These are phyloP conservation scores for Epinotia demarniana DNA, from an alignment of 2,888 invertebrate genomes.

Conservation along the genomic window DNA sequence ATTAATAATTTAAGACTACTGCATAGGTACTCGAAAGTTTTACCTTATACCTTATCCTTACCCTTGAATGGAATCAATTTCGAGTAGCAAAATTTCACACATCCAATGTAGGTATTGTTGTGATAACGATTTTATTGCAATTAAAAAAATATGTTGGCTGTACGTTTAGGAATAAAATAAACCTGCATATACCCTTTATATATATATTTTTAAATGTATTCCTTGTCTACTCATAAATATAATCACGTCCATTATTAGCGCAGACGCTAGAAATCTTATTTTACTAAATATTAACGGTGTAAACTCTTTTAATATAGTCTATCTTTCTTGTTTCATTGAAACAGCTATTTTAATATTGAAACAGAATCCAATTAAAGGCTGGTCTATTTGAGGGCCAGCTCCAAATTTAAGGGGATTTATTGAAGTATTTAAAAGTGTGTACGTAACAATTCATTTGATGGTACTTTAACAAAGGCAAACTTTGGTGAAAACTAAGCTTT, in stretches of 20 bases:
- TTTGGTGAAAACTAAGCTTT: background rate
- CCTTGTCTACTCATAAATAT: too few relatives aligned
- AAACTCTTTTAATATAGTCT: conserved; percentile 1
- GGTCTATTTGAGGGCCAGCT: background rate
- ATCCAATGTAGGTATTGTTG: too few relatives aligned
- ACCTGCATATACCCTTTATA: too few relatives aligned
- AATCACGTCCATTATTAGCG: too few relatives aligned
- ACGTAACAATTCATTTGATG: background rate
- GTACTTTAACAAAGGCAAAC: background rate
- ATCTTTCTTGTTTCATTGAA: background rate
- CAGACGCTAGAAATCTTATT: background rate
- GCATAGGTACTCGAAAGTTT: too few relatives aligned
- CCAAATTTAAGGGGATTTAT: background rate
- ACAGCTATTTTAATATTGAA: conserved; percentile 15
- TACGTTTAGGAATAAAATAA: too few relatives aligned
- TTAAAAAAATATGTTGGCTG: too few relatives aligned
- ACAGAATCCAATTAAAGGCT: conserved; percentile 9
- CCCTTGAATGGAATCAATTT: background rate
- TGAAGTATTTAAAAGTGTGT: background rate
- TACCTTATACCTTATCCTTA: too few relatives aligned
- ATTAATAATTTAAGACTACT: too few relatives aligned
- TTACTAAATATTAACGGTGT: background rate
- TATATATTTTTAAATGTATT: too few relatives aligned
- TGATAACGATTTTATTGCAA: too few relatives aligned
- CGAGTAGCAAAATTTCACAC: background rate